These are phyloP conservation scores for Rhamphomyia laevipes DNA, from an alignment of 2,888 invertebrate genomes.

Conservation along the genomic window DNA sequence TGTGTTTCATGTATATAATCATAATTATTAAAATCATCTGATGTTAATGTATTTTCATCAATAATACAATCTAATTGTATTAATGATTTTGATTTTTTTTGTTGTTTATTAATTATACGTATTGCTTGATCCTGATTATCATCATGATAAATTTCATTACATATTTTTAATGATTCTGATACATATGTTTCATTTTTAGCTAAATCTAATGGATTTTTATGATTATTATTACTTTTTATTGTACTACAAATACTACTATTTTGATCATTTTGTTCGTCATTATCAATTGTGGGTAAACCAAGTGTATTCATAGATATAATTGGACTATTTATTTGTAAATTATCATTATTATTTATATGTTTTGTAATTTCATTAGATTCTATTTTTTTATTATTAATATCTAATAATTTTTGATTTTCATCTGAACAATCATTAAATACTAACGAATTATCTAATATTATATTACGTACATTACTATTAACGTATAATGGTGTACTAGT, in stretches of 20 bases:
- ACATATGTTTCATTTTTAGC: conserved; percentile 32
- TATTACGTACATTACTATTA: conserved; percentile 23
- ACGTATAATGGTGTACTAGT: conserved; percentile 31
- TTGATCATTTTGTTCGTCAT: neutral
- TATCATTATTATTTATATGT: conserved; percentile 1
- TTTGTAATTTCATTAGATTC: neutral
- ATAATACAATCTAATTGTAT: conserved; percentile 10
- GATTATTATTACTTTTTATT: neutral
- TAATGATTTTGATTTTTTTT: conserved; percentile 20
- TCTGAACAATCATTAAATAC: neutral
- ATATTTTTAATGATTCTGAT: conserved; percentile 33
- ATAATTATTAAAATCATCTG: conserved; percentile 7
- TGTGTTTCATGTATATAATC: conserved; percentile 17
- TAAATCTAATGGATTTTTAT: conserved; percentile 20
- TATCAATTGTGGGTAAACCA: conserved; percentile 22
- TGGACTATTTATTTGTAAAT: conserved; percentile 13
- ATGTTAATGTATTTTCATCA: neutral
- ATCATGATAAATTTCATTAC: conserved; percentile 23
- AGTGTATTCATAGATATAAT: conserved; percentile 30
- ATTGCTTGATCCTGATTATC: conserved; percentile 12
- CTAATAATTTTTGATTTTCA: neutral
- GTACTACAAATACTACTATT: conserved; percentile 5
- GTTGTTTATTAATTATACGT: conserved; percentile 8
- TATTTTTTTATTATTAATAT: neutral
- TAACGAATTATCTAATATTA: neutral